A percentile compares a stretch with the other conserved stretches of the same genome.
Evolutionary conservation across 2,797 vertebrate species (phyloP).

Genomic region (Lepilemur septentrionalis): DNA sequence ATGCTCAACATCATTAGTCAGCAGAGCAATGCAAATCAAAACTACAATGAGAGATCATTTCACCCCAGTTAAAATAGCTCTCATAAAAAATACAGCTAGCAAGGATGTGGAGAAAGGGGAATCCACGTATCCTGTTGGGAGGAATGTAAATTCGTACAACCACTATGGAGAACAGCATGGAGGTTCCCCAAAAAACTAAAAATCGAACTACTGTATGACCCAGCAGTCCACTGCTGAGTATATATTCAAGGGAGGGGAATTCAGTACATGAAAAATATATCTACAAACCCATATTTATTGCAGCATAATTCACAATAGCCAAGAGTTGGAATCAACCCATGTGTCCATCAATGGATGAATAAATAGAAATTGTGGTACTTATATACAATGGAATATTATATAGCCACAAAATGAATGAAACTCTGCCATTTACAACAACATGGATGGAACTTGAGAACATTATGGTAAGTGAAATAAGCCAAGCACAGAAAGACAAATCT

Average conservation of each 20-base stretch:
- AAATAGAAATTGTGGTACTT: background rate
- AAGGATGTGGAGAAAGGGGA: background rate
- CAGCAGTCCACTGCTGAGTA: background rate
- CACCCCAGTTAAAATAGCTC: background rate
- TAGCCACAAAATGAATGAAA: background rate
- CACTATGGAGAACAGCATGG: background rate
- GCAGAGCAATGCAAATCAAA: background rate
- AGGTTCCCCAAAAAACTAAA: background rate
- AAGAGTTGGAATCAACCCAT: background rate
- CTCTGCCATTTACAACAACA: background rate
- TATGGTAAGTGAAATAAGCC: background rate
- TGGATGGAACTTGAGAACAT: background rate
- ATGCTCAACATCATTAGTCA: background rate
- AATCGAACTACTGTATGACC: background rate
- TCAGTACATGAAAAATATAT: background rate
- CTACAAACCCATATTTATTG: background rate
- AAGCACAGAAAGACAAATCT: background rate
- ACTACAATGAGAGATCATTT: background rate
- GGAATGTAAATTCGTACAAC: background rate
- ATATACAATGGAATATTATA: background rate
- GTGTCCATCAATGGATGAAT: background rate
- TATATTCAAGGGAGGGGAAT: background rate
- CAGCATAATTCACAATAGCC: background rate
- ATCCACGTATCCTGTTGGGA: background rate
- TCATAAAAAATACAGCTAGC: background rate